phyloP scores from a whole-genome alignment of 2,888 invertebrate genomes.

The Syrista parreyssii region DNA sequence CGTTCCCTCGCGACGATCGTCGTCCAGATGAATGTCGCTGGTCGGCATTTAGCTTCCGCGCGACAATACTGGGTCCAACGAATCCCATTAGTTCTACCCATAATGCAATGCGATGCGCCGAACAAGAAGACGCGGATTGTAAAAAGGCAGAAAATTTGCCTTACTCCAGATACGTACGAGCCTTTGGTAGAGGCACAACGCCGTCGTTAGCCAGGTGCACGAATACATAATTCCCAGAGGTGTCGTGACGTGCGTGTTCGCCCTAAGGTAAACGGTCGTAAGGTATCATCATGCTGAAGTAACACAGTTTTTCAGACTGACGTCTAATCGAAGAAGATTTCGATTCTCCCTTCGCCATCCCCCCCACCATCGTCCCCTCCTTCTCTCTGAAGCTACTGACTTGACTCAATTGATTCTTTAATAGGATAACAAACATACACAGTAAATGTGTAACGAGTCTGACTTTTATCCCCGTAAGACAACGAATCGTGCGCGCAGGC shows the following conservation, averaged over 20 bases:
- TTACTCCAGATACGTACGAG: neutral
- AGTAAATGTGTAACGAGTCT: neutral
- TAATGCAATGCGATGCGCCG: neutral
- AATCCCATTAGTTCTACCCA: neutral
- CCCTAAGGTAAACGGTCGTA: neutral
- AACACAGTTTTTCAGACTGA: neutral
- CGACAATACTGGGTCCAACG: neutral
- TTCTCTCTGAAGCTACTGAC: too few species aligned
- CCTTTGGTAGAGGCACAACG: neutral
- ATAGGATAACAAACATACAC: neutral
- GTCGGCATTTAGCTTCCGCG: neutral
- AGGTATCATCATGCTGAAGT: neutral
- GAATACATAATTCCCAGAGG: neutral
- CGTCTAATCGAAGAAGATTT: neutral
- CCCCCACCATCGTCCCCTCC: neutral
- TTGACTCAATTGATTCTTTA: neutral
- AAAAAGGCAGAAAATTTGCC: neutral
- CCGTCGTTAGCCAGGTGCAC: neutral
- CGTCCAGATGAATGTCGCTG: too few species aligned
- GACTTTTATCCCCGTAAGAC: neutral
- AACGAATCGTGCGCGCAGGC: neutral
- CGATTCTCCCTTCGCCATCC: accelerated
- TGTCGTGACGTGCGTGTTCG: neutral
- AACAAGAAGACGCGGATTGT: neutral
- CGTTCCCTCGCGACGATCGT: too few species aligned